Conservation (phyloP, 2,797 vertebrate species). For the Lagocephalus sceleratus region DNA sequence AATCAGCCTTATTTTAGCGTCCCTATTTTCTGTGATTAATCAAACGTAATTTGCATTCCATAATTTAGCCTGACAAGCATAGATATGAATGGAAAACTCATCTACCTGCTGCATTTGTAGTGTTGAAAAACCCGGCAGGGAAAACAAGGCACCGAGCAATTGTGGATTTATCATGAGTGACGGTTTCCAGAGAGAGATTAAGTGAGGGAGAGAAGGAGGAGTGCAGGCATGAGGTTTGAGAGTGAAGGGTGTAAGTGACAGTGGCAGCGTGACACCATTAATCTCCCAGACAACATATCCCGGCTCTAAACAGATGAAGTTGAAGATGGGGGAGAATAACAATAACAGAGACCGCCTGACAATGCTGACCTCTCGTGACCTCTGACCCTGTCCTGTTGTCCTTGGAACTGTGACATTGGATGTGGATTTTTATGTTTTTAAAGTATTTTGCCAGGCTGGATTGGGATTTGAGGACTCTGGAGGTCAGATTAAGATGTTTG, state of each 20-base stretch:
- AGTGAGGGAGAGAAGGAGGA: constrained; percentile 14
- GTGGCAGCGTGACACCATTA: constrained; percentile 43
- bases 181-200: constrained; percentile 39
- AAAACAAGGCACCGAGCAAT: constrained; percentile 44
- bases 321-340: neutral
- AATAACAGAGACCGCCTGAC: neutral
- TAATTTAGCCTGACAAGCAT: constrained; percentile 19
- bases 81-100: constrained; percentile 7
- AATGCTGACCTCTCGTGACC: too few relatives aligned
- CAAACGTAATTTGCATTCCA: constrained; percentile 4
- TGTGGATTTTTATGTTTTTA: too few relatives aligned
- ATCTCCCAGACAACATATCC: constrained; percentile 39
- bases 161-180: constrained; percentile 57
- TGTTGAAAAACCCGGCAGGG: constrained; percentile 10
- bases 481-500: neutral
- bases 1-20: too few relatives aligned
- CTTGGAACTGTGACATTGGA: too few relatives aligned
- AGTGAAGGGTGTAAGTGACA: constrained; percentile 38
- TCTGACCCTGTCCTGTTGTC: too few relatives aligned
- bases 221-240: constrained; percentile 4
- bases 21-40: too few relatives aligned
- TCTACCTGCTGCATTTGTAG: constrained; percentile 24
- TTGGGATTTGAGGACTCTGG: neutral
- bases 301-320: constrained; percentile 22
- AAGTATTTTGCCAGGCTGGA: neutral